These are phyloP conservation scores for Sipha flava DNA, from an alignment of 1,140 invertebrate species.

Conservation along the genomic window DNA sequence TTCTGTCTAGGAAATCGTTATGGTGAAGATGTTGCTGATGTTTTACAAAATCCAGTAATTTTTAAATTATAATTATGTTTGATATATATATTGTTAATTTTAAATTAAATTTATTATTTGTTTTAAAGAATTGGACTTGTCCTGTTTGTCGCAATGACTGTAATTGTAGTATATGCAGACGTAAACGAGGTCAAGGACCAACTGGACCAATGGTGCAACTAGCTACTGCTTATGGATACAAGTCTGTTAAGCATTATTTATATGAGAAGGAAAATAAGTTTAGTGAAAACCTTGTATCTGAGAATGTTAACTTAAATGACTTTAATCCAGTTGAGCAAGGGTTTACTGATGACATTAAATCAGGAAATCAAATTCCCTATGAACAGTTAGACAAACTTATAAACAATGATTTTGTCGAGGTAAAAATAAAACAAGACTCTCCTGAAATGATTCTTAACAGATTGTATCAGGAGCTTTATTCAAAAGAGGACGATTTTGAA, in stretches of 20 bases:
- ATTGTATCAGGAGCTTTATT: too few relatives aligned
- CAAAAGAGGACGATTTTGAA: too few relatives aligned
- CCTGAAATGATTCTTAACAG: too few relatives aligned
- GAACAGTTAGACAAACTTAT: too few relatives aligned
- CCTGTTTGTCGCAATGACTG: conserved; percentile 46
- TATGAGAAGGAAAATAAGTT: too few relatives aligned
- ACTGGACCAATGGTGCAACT: conserved; percentile 45
- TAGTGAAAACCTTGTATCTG: too few relatives aligned
- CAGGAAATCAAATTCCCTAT: too few relatives aligned
- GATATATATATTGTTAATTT: neutral
- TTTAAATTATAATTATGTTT: neutral
- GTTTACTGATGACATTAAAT: too few relatives aligned
- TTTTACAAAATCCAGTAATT: conserved; percentile 45
- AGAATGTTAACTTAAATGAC: too few relatives aligned
- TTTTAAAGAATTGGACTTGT: conserved; percentile 45
- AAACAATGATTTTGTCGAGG: too few relatives aligned
- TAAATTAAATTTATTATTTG: neutral
- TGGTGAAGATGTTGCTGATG: conserved; percentile 45
- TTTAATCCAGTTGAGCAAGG: too few relatives aligned
- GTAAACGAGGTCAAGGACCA: conserved; percentile 44
- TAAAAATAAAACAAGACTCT: too few relatives aligned
- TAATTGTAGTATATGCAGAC: conserved; percentile 48
- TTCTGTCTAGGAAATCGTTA: conserved; percentile 46
- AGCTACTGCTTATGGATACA: conserved; percentile 42
- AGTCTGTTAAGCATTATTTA: conserved; percentile 38